Percentiles rank a stretch among this genome's conserved stretches.
Evolutionary conservation across 2,888 invertebrate genomes (phyloP).

Genomic region (Elegia similella): DNA sequence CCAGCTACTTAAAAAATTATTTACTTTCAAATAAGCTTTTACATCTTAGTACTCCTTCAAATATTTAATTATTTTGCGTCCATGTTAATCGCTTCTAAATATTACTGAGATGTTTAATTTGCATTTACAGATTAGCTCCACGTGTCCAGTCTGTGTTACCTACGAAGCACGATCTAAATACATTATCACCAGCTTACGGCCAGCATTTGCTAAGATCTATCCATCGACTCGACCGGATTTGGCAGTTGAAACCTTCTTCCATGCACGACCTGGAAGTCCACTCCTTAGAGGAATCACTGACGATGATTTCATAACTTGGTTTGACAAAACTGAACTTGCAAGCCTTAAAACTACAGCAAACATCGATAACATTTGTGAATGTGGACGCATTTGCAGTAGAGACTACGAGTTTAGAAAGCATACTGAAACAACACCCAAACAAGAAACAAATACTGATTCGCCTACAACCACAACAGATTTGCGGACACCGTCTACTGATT

Average conservation of each 20-base stretch:
- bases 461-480: slow-evolving; percentile 16
- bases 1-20: too few species aligned
- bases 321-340: slow-evolving; percentile 80
- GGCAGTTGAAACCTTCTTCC: slow-evolving; percentile 84
- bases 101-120: background rate
- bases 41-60: too few species aligned
- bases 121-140: slow-evolving; percentile 74
- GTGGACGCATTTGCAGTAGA: slow-evolving; percentile 73
- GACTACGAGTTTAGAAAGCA: slow-evolving; percentile 65
- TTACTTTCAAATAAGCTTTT: too few species aligned
- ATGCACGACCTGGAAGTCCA: slow-evolving; percentile 81
- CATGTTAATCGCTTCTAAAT: background rate
- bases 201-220: slow-evolving; percentile 84
- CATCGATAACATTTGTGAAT: slow-evolving; percentile 79
- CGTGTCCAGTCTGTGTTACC: slow-evolving; percentile 84
- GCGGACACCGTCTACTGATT: slow-evolving; percentile 11
- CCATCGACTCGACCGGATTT: slow-evolving; percentile 83
- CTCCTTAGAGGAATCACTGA: slow-evolving; percentile 83
- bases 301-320: slow-evolving; percentile 86
- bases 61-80: too few species aligned
- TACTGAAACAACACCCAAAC: slow-evolving; percentile 34
- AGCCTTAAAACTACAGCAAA: slow-evolving; percentile 67
- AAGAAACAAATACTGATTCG: slow-evolving; percentile 25
- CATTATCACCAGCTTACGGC: slow-evolving; percentile 82
- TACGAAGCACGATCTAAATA: slow-evolving; percentile 82